A percentile compares a stretch with the other conserved stretches of the same genome.
Conservation (phyloP, 2,888 invertebrate species). For the Prosopocoilus inquinatus region DNA sequence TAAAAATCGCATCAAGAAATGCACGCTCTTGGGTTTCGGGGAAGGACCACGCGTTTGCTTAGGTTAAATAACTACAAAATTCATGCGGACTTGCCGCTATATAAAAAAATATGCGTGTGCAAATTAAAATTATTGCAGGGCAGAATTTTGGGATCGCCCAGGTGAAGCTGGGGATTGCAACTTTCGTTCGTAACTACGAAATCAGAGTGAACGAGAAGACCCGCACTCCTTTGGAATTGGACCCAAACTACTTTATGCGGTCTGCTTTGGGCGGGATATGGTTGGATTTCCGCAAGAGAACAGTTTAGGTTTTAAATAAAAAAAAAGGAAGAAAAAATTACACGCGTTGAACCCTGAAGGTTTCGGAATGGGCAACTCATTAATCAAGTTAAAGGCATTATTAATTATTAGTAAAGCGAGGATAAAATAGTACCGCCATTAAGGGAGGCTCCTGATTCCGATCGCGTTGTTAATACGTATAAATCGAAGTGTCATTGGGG, state of each 20-base stretch:
- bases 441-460: too few relatives aligned
- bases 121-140: too few relatives aligned
- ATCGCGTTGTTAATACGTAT: too few relatives aligned
- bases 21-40: slow-evolving; percentile 36
- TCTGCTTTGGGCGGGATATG: slow-evolving; percentile 27
- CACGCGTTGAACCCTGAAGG: too few relatives aligned
- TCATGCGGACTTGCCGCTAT: neutral
- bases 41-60: slow-evolving; percentile 39
- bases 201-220: slow-evolving; percentile 30
- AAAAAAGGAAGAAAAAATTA: too few relatives aligned
- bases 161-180: slow-evolving; percentile 28
- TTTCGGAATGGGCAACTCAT: too few relatives aligned
- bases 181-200: slow-evolving; percentile 27
- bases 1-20: slow-evolving; percentile 32
- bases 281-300: slow-evolving; percentile 27
- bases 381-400: too few relatives aligned
- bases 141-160: slow-evolving; percentile 33
- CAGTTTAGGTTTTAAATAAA: too few relatives aligned
- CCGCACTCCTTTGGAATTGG: slow-evolving; percentile 26
- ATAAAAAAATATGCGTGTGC: neutral
- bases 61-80: slow-evolving; percentile 33
- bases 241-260: slow-evolving; percentile 24
- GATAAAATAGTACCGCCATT: too few relatives aligned
- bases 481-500: too few relatives aligned
- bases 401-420: too few relatives aligned